Evolutionary conservation across 2,113 vertebrate genomes (phyloP).

Genomic region (Falco punctatus): DNA sequence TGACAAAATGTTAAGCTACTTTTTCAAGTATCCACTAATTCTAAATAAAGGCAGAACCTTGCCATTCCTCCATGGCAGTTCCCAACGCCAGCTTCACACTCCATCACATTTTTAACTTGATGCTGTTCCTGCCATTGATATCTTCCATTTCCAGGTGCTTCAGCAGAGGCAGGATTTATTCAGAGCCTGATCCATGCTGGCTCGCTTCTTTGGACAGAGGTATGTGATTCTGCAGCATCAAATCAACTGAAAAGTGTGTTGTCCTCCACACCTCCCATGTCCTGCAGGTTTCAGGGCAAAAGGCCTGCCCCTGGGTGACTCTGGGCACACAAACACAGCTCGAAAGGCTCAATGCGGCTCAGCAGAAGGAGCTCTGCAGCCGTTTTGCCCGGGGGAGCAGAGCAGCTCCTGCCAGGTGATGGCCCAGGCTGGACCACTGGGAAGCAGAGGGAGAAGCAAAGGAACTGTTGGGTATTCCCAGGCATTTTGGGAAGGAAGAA

Average conservation of each 20-base stretch:
- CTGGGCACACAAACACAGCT: background rate
- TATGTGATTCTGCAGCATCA: background rate
- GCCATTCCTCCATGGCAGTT: background rate
- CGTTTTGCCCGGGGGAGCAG: background rate
- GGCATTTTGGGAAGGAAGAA: background rate
- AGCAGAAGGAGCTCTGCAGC: background rate
- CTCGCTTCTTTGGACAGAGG: background rate
- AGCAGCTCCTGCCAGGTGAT: background rate
- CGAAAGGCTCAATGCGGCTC: background rate
- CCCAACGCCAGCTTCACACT: background rate
- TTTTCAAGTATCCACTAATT: constrained; percentile 49
- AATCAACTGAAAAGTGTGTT: background rate
- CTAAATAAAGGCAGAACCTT: background rate
- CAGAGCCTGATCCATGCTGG: background rate
- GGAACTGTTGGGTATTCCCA: background rate
- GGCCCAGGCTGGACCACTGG: background rate
- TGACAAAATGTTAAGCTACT: constrained; percentile 25
- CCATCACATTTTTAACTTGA: background rate
- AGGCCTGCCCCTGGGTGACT: background rate
- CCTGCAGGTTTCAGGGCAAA: background rate
- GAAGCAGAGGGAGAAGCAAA: background rate
- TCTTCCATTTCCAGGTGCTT: background rate
- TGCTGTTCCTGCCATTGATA: background rate
- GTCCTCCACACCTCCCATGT: background rate
- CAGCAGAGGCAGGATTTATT: background rate